Conservation (phyloP, 1,140 invertebrate genomes). For the Drosophila seguyi region DNA sequence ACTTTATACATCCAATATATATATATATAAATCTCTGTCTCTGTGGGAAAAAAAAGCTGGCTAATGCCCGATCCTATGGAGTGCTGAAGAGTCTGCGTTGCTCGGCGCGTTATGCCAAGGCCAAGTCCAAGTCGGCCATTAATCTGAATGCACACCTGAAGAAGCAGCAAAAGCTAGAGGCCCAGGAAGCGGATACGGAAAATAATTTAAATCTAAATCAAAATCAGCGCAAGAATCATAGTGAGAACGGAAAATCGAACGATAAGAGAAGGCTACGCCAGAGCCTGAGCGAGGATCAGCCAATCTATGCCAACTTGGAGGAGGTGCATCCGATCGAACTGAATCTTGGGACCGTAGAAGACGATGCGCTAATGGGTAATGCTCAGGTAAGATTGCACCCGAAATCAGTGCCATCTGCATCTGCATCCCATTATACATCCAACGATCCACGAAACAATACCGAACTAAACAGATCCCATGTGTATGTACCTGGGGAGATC, state of each 20-base stretch:
- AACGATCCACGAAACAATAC: slow-evolving; percentile 21
- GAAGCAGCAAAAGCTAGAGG: slow-evolving; percentile 61
- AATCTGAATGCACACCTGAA: slow-evolving; percentile 72
- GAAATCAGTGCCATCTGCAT: slow-evolving; percentile 37
- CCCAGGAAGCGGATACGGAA: background rate
- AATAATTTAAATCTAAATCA: slow-evolving; percentile 8
- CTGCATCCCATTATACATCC: slow-evolving; percentile 45
- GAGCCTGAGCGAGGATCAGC: slow-evolving; percentile 45
- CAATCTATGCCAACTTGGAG: slow-evolving; percentile 66
- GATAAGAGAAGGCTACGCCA: slow-evolving; percentile 24
- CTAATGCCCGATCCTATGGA: slow-evolving; percentile 71
- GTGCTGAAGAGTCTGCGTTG: slow-evolving; percentile 70
- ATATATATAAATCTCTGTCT: background rate
- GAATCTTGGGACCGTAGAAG: slow-evolving; percentile 41
- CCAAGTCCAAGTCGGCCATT: slow-evolving; percentile 71
- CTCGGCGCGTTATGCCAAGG: slow-evolving; percentile 68
- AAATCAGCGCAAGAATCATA: slow-evolving; percentile 10
- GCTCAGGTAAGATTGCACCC: slow-evolving; percentile 66
- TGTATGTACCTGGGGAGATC: slow-evolving; percentile 7
- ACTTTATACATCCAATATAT: slow-evolving; percentile 27
- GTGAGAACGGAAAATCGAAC: background rate
- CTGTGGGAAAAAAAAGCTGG: slow-evolving; percentile 63
- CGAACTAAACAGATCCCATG: slow-evolving; percentile 26
- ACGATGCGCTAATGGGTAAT: slow-evolving; percentile 74
- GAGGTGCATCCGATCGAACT: slow-evolving; percentile 35